These are phyloP conservation scores for Solen grandis DNA, from an alignment of 1,140 invertebrate genomes.

Conservation along the genomic window DNA sequence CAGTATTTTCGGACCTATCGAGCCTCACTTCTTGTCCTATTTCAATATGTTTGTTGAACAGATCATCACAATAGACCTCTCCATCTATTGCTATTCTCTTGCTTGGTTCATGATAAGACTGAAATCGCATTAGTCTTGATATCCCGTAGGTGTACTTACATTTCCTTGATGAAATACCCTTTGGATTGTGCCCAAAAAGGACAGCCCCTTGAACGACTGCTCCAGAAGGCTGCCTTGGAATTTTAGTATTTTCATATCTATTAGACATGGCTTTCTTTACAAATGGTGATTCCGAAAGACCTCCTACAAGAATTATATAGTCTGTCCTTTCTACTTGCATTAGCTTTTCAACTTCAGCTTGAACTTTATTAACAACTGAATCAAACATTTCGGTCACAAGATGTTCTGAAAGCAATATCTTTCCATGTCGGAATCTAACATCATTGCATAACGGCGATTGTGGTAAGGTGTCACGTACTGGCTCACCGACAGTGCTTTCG, in stretches of 20 bases:
- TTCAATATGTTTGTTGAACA: constrained; percentile 35
- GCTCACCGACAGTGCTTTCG: constrained; percentile 13
- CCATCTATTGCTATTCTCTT: constrained; percentile 14
- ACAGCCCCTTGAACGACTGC: constrained; percentile 29
- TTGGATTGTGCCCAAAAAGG: constrained; percentile 21
- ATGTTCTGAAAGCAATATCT: neutral
- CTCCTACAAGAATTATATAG: constrained; percentile 35
- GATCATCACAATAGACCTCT: constrained; percentile 32
- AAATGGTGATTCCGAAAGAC: constrained; percentile 23
- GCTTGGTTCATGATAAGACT: neutral
- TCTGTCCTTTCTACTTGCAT: constrained; percentile 7
- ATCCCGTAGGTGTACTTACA: constrained; percentile 38
- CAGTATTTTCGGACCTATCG: neutral
- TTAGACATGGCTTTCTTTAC: constrained; percentile 15
- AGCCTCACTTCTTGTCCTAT: constrained; percentile 21
- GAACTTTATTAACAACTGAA: neutral
- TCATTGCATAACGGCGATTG: neutral
- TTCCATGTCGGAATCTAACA: constrained; percentile 19
- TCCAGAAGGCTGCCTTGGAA: constrained; percentile 18
- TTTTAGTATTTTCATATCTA: neutral
- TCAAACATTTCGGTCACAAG: constrained; percentile 28
- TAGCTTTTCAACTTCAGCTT: too few relatives aligned
- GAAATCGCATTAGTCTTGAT: constrained; percentile 5
- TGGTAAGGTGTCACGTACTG: neutral
- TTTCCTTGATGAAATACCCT: constrained; percentile 4